These are phyloP conservation scores for Neocrepidodera transversa DNA, from an alignment of 2,888 invertebrate genomes.

Conservation along the genomic window DNA sequence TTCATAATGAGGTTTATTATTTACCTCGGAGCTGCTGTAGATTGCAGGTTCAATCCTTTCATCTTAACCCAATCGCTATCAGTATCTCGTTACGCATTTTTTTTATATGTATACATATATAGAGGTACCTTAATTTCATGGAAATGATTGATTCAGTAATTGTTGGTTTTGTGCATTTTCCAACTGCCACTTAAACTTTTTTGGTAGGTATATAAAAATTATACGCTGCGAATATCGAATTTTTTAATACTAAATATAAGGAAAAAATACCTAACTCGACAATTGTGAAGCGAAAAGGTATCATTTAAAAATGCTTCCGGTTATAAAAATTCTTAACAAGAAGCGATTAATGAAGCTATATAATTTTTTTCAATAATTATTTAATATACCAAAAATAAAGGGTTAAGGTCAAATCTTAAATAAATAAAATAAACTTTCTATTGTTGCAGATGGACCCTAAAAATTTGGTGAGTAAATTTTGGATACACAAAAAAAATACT, in stretches of 20 bases:
- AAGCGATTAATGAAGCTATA: too few species aligned
- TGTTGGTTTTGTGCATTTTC: slow-evolving; percentile 6
- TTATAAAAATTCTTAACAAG: too few species aligned
- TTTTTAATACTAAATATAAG: too few species aligned
- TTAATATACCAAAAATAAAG: too few species aligned
- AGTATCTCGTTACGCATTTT: slow-evolving; percentile 31
- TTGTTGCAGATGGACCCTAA: slow-evolving; percentile 19
- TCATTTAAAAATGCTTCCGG: too few species aligned
- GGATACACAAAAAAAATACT: background rate
- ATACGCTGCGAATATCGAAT: too few species aligned
- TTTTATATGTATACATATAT: slow-evolving; percentile 21
- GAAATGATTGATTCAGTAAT: slow-evolving; percentile 36
- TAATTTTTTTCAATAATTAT: too few species aligned
- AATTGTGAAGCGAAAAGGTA: too few species aligned
- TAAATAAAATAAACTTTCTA: slow-evolving; percentile 8
- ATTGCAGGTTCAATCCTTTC: slow-evolving; percentile 38
- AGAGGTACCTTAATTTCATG: slow-evolving; percentile 33
- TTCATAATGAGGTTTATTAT: slow-evolving; percentile 41
- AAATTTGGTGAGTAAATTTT: slow-evolving; percentile 15
- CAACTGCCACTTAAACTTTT: too few species aligned
- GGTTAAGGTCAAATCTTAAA: too few species aligned
- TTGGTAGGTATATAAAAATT: too few species aligned
- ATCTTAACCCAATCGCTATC: slow-evolving; percentile 22
- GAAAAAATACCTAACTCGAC: too few species aligned
- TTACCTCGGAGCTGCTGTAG: slow-evolving; percentile 40